A percentile compares a stretch with the other conserved stretches of the same genome.
Evolutionary conservation across 2,888 invertebrate genomes (phyloP).

Genomic region (Alloscopus bannaensis): DNA sequence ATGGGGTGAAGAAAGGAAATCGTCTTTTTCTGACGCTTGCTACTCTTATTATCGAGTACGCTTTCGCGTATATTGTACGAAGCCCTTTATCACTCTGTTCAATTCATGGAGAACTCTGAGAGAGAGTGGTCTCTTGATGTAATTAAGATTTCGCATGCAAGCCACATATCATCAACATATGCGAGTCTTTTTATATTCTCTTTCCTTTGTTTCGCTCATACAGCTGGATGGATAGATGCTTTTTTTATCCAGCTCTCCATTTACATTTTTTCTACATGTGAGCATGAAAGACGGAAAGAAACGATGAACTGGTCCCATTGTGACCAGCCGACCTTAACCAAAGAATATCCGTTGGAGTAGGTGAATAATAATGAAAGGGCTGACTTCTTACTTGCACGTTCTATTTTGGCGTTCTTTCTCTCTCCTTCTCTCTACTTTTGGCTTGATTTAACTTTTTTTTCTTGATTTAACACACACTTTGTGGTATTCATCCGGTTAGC

Average conservation of each 20-base stretch:
- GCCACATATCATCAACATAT: not conserved
- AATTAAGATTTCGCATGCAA: constrained; percentile 15
- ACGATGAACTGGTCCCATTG: constrained; percentile 42
- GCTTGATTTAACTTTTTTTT: constrained; percentile 53
- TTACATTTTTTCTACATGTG: constrained; percentile 2
- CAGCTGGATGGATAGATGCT: not conserved
- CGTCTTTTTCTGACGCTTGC: constrained; percentile 31
- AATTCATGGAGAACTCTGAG: not conserved
- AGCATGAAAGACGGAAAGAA: not conserved
- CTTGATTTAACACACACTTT: constrained; percentile 16
- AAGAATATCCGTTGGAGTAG: constrained; percentile 66
- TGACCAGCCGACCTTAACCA: constrained; percentile 71
- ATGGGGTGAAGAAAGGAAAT: constrained; percentile 64
- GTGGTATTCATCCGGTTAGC: constrained; percentile 69
- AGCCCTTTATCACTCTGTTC: not conserved
- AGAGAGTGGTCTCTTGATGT: not conserved
- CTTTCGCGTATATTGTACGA: not conserved
- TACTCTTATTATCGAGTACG: constrained; percentile 11
- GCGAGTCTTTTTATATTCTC: too few relatives aligned
- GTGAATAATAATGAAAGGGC: constrained; percentile 32
- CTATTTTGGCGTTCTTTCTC: constrained; percentile 39
- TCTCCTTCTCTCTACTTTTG: constrained; percentile 67
- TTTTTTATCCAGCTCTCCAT: not conserved
- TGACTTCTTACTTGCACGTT: too few relatives aligned
- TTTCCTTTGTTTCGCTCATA: not conserved